phyloP scores from a whole-genome alignment of 2,888 invertebrate genomes.

The Conops quadrifasciatus region DNA sequence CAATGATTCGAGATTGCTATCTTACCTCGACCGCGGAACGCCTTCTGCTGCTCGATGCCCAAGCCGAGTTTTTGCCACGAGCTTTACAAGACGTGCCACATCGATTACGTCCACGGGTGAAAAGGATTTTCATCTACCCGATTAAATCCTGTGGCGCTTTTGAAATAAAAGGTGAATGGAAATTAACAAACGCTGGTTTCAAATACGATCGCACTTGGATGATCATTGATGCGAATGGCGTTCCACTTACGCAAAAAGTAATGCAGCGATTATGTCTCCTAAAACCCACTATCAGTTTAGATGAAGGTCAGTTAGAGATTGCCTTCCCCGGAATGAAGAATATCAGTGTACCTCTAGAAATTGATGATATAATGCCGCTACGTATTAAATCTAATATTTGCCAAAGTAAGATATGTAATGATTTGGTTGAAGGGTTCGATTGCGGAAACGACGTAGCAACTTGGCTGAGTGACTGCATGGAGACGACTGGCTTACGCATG shows the following conservation, averaged over 20 bases:
- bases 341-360: conserved; percentile 69
- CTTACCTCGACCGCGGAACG: conserved; percentile 59
- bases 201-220: conserved; percentile 93
- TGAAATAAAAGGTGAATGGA: conserved; percentile 75
- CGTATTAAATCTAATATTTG: conserved; percentile 67
- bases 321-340: conserved; percentile 72
- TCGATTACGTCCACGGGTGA: conserved; percentile 54
- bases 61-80: conserved; percentile 50
- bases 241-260: conserved; percentile 88
- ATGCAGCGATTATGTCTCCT: conserved; percentile 81
- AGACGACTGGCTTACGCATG: conserved; percentile 74
- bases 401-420: conserved; percentile 86
- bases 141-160: conserved; percentile 90
- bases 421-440: conserved; percentile 79
- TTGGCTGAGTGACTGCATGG: conserved; percentile 83
- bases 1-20: conserved; percentile 82
- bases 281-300: conserved; percentile 75
- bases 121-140: conserved; percentile 79
- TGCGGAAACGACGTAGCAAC: conserved; percentile 82
- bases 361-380: conserved; percentile 51
- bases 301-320: conserved; percentile 68
- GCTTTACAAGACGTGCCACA: conserved; percentile 51
- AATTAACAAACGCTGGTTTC: conserved; percentile 78
- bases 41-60: conserved; percentile 47
- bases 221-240: conserved; percentile 83